phyloP scores from a whole-genome alignment of 2,113 vertebrate genomes.

The Zapus hudsonius region DNA sequence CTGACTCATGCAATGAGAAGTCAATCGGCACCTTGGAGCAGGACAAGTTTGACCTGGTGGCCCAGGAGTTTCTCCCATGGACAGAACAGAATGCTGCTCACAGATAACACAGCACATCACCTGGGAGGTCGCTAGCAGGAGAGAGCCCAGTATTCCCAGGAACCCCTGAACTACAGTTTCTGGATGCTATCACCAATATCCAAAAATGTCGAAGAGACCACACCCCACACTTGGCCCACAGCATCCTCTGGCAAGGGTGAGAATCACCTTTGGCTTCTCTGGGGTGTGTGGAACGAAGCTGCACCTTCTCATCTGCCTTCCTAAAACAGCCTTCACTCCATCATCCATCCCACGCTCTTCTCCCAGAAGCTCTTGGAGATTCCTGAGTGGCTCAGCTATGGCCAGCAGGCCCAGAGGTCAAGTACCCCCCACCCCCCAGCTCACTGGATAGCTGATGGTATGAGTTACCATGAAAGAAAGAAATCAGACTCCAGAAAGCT shows the following conservation, averaged over 20 bases:
- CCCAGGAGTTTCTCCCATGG: not conserved
- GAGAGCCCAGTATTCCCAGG: not conserved
- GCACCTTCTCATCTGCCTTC: not conserved
- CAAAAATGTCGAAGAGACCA: not conserved
- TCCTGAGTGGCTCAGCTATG: not conserved
- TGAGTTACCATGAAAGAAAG: not conserved
- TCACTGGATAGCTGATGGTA: not conserved
- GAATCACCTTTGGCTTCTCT: not conserved
- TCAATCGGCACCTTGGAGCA: not conserved
- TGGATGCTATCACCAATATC: not conserved
- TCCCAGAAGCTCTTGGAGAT: not conserved
- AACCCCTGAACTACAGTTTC: rapidly evolving
- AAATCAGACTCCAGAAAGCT: not conserved
- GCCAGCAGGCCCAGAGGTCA: not conserved
- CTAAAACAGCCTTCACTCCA: not conserved
- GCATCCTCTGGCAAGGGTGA: not conserved
- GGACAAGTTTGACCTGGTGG: not conserved
- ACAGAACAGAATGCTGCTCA: not conserved
- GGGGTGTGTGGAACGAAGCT: rapidly evolving
- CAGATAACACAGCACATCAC: not conserved
- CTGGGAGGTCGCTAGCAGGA: not conserved
- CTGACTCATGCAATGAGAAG: rapidly evolving
- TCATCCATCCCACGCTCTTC: not conserved
- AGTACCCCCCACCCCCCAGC: too few species aligned
- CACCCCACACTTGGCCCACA: too few species aligned